Conservation (phyloP, 2,113 vertebrate species). For the Ranitomeya variabilis region DNA sequence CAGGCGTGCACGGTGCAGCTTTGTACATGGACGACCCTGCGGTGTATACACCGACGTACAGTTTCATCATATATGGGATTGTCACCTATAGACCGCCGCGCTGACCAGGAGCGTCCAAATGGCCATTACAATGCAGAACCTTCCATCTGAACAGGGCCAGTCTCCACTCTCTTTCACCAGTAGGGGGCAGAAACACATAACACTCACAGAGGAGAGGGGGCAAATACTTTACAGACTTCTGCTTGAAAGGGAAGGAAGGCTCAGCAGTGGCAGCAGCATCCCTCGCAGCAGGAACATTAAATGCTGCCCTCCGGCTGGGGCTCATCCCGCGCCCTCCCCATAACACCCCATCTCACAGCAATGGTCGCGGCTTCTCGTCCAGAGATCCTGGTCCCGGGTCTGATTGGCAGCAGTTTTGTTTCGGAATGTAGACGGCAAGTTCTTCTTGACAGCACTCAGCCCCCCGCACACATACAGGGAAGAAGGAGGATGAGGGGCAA, state of each 20-base stretch:
- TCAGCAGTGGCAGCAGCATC: not conserved
- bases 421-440: slow-evolving; percentile 32
- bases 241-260: not conserved
- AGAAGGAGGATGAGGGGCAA: not conserved
- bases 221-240: not conserved
- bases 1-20: not conserved
- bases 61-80: not conserved
- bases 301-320: not conserved
- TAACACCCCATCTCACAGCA: slow-evolving; percentile 19
- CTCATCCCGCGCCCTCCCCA: not conserved
- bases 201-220: not conserved
- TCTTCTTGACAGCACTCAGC: slow-evolving; percentile 39
- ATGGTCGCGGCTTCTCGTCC: not conserved
- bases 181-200: not conserved
- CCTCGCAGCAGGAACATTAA: not conserved
- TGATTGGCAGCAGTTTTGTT: not conserved
- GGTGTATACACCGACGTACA: not conserved
- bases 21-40: not conserved
- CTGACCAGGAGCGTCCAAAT: not conserved
- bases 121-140: not conserved
- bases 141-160: not conserved
- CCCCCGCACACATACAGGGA: not conserved
- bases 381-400: slow-evolving; percentile 27
- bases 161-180: not conserved
- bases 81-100: too few species aligned